Evolutionary conservation across 2,797 vertebrate genomes (phyloP).

Genomic region (Scolopax rusticola): DNA sequence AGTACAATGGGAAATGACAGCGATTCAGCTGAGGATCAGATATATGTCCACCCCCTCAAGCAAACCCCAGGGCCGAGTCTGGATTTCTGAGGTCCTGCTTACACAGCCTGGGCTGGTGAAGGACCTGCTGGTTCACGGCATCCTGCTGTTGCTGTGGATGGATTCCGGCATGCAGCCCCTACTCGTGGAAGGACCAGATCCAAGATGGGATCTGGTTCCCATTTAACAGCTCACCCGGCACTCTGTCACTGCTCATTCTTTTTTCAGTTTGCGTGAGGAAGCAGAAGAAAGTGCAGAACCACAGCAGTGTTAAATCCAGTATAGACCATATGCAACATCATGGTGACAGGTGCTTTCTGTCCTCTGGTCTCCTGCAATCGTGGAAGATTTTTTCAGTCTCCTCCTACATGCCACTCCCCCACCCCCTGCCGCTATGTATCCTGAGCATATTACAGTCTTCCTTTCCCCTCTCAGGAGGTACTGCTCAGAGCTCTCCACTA

Average conservation of each 20-base stretch:
- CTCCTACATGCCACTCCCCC: constrained; percentile 70
- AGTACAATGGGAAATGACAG: not conserved
- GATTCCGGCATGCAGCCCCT: not conserved
- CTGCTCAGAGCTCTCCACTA: constrained; percentile 45
- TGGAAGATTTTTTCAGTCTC: constrained; percentile 46
- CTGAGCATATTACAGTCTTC: constrained; percentile 43
- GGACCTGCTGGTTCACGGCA: not conserved
- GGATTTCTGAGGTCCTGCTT: not conserved
- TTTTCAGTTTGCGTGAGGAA: not conserved
- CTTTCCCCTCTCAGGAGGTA: constrained; percentile 47
- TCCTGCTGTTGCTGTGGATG: not conserved
- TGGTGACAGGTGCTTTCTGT: constrained; percentile 25
- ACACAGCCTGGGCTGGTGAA: not conserved
- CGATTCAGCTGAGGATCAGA: not conserved
- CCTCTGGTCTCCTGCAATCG: constrained; percentile 52
- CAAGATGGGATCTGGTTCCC: not conserved
- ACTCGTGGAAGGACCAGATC: not conserved
- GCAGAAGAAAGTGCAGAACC: not conserved
- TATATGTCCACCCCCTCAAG: not conserved
- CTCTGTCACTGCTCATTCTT: not conserved
- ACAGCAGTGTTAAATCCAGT: not conserved
- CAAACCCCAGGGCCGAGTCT: not conserved
- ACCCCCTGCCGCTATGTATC: constrained; percentile 28
- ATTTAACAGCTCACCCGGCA: not conserved
- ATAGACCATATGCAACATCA: not conserved